Base-by-base conservation (phyloP, 1,140 invertebrate species). In the Lineus longissimus region DNA sequence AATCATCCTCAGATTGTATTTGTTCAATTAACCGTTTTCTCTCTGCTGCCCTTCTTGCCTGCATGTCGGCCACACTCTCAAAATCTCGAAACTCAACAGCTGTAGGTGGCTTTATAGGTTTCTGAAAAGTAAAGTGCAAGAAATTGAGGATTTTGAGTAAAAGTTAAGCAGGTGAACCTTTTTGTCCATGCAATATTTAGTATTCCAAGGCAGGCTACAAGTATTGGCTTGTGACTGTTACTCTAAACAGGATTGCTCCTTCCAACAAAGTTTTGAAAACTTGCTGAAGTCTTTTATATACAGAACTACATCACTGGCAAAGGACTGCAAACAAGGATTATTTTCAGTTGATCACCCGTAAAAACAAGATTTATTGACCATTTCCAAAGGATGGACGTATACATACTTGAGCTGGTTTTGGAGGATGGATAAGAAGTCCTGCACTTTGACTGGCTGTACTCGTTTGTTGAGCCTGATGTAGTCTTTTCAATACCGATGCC, bases 21-120 rank as follows among this genome's bases (percentile, higher is more conserved):
- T 92, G 84, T 74, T 89, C 87, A 73, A 91, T 89, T 64, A 92
- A 75, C 71, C 82, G 84, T 80, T 91, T 91, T 41, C 90, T 85
- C 81, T 93, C 91, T 73, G 92, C 88, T 25, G 90, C 91, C 84
- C 91, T 89, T 71, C 89, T 84, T 78, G 94, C 81, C 82, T 90
- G 91, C 62, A 84, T 86, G 71, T 93, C 82, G 6, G 92, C 91
- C 1, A 89, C 69, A 73, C 85, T 89, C 82, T 94, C 92, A 85
- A 88, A 93, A 74, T 93, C 91, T 66, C 82, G 83, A 23, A 89
- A 82, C 43, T 86, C 85, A 47, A 86, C 73, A 30, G 77, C 73
- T 6, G 15, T 59, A 4, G 41, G 31, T 25, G 9, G n/a, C n/a
- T 22, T 31, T 9, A 4, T 31, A 13, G 36, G 36, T 27, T 23